Percentiles rank a stretch among this genome's conserved stretches.
Evolutionary conservation across 2,888 invertebrate genomes (phyloP).

Genomic region (Drosophila prolongata): DNA sequence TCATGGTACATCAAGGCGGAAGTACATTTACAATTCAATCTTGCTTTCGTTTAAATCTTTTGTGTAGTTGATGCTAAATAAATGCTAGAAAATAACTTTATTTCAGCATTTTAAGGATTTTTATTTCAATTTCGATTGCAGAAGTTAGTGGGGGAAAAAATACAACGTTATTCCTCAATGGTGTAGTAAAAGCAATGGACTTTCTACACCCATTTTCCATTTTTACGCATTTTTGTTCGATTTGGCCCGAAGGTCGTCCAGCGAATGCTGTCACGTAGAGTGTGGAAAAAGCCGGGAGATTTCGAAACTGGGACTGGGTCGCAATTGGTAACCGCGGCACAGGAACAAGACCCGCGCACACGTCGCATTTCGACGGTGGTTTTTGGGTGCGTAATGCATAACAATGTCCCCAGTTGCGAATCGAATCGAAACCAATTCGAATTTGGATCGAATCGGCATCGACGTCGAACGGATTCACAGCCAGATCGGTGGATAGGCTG

Average conservation of each 20-base stretch:
- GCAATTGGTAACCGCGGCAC: conserved; percentile 65
- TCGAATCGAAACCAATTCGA: conserved; percentile 27
- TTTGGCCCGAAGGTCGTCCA: conserved; percentile 32
- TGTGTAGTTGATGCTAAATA: too few species aligned
- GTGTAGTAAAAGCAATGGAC: not conserved
- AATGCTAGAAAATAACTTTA: too few species aligned
- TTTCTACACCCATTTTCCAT: conserved; percentile 32
- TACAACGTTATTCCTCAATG: not conserved
- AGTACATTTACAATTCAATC: too few species aligned
- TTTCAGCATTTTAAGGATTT: too few species aligned
- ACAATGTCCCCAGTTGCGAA: conserved; percentile 40
- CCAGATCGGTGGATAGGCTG: conserved; percentile 21
- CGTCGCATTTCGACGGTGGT: conserved; percentile 43
- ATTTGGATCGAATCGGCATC: conserved; percentile 23
- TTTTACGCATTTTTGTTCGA: conserved; percentile 15
- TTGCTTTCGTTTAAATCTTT: too few species aligned
- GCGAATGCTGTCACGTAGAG: conserved; percentile 42
- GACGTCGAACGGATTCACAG: conserved; percentile 9
- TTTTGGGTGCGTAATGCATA: conserved; percentile 65
- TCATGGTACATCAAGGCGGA: too few species aligned
- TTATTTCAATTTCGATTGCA: too few species aligned
- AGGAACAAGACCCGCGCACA: conserved; percentile 63
- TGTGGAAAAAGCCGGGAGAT: conserved; percentile 40
- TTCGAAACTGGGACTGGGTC: conserved; percentile 66
- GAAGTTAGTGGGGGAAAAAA: not conserved